Evolutionary conservation across 2,888 invertebrate species (phyloP).

Genomic region (Muschampia plurimacula): DNA sequence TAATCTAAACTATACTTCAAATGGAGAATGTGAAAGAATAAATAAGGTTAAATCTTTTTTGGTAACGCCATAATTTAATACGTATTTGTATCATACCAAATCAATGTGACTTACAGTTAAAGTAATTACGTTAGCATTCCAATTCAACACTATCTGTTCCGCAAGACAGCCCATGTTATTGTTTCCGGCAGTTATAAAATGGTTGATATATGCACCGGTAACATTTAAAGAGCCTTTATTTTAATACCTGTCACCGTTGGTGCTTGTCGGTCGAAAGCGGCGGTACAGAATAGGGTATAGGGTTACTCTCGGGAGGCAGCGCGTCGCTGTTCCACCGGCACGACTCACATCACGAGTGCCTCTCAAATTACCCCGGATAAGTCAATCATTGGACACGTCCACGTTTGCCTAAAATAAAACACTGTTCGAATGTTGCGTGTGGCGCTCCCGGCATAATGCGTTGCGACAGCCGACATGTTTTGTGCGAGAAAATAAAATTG

Average conservation of each 20-base stretch:
- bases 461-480: slow-evolving; percentile 84
- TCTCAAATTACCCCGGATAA: slow-evolving; percentile 85
- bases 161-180: slow-evolving; percentile 29
- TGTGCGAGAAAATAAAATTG: slow-evolving; percentile 85
- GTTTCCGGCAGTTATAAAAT: slow-evolving; percentile 46
- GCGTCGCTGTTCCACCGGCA: slow-evolving; percentile 47
- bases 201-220: slow-evolving; percentile 46
- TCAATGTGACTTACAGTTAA: neutral
- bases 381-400: slow-evolving; percentile 84
- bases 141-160: neutral
- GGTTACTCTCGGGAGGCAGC: slow-evolving; percentile 65
- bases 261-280: slow-evolving; percentile 40
- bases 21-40: neutral
- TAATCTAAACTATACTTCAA: neutral
- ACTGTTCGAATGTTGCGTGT: slow-evolving; percentile 80
- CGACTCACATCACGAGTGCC: slow-evolving; percentile 62
- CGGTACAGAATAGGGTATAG: slow-evolving; percentile 52
- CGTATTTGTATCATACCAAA: neutral
- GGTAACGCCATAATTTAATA: neutral
- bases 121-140: slow-evolving; percentile 2
- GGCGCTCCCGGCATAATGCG: slow-evolving; percentile 79
- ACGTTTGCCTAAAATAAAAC: slow-evolving; percentile 80
- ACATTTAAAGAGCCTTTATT: slow-evolving; percentile 55
- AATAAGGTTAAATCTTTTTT: neutral
- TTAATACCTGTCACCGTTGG: slow-evolving; percentile 68